Base-by-base conservation (phyloP, 2,888 invertebrate species). In the Monochamus alternatus region DNA sequence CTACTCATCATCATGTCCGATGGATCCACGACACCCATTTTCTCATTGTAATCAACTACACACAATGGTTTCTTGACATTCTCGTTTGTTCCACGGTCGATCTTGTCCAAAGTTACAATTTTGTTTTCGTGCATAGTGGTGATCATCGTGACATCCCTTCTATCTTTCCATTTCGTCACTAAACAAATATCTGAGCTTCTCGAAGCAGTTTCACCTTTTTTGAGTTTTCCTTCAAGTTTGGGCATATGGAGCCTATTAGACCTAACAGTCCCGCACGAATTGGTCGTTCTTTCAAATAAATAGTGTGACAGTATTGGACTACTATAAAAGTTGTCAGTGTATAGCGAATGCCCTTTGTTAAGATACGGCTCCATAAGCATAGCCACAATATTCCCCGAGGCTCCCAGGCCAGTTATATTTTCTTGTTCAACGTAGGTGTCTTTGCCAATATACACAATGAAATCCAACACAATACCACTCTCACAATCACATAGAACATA, bases 111-210 rank as follows among this genome's bases (percentile, higher is more conserved):
- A 52, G 75, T 76, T 59, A 75, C 66, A 68, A 85, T 82, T 74
- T 79, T 74, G 74, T 80, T 78, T 32, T 77, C 72, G 72, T 85
- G 81, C 64, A 84, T 69, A 70, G 84, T 85, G 22, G 85, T 76
- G 32, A 85, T 77, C 81, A 82, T 81, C 59, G 69, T 66, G 5
- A 86, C 83, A 44, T 85, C 84, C 71, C 85, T 82, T 66, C 86
- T 85, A 76, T 87, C 86, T 62, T 82, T 81, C 85, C 86, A 87
- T 81, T 88, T 87, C 65, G 86, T 69, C 12, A 75, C 81, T 60
- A 81, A 65, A 47, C 78, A 64, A 14, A 64, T 65, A 47, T 77
- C 66, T 32, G 67, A 73, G 60, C 73, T 72, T 64, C 32, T 76
- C 62, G 65, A 78, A 9, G 60, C 70, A 30, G 69, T 67, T 76